Conservation (phyloP, 2,888 invertebrate species). For the Apamea monoglypha region DNA sequence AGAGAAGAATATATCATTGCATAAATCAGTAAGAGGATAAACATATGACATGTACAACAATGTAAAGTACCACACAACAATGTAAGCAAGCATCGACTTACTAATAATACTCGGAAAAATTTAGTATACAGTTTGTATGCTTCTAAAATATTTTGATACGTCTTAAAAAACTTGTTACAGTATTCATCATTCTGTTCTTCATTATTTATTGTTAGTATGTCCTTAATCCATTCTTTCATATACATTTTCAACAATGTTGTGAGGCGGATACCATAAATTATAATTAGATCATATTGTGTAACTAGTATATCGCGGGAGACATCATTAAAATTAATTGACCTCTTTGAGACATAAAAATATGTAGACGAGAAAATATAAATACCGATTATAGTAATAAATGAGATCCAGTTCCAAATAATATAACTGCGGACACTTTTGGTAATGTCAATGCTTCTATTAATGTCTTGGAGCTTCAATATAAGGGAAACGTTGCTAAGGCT, state of each 20-base stretch:
- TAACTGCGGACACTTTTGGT: not conserved
- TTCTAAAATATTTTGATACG: slow-evolving; percentile 14
- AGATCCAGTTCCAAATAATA: slow-evolving; percentile 18
- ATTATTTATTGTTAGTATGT: not conserved
- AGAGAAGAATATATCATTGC: no score
- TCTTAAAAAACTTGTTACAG: not conserved
- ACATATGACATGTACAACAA: no score
- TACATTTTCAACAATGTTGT: not conserved
- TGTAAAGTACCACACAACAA: no score
- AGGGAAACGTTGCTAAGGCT: slow-evolving; percentile 7
- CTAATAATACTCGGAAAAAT: slow-evolving; percentile 9
- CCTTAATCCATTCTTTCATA: slow-evolving; percentile 13
- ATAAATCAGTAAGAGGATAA: no score
- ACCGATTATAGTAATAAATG: not conserved
- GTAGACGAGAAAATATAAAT: not conserved
- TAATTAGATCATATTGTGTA: slow-evolving; percentile 6
- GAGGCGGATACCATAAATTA: slow-evolving; percentile 16
- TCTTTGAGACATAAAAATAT: no score
- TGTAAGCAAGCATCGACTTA: not conserved
- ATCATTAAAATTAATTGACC: not conserved
- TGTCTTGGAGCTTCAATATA: slow-evolving; percentile 13
- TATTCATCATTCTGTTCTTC: not conserved
- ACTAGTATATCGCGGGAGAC: not conserved
- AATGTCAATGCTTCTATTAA: not conserved
- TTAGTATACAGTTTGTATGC: not conserved